phyloP scores from a whole-genome alignment of 2,797 vertebrate species.

The Mallotus villosus region DNA sequence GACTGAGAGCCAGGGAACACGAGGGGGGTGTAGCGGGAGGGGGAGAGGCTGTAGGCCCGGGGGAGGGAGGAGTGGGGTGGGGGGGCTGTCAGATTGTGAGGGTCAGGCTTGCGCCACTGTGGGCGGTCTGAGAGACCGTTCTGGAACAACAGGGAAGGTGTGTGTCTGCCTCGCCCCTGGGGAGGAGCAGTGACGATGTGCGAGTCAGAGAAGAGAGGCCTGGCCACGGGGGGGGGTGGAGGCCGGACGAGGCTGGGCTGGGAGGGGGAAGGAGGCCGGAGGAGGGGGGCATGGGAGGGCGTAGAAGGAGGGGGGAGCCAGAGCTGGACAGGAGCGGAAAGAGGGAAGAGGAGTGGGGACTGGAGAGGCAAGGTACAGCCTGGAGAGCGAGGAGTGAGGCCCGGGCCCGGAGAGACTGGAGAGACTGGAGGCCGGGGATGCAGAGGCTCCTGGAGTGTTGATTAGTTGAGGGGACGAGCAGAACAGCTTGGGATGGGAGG shows the following conservation, averaged over 20 bases:
- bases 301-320: too few species aligned
- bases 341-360: background rate
- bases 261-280: too few species aligned
- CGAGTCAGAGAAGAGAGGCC: background rate
- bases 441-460: background rate
- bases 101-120: slow-evolving; percentile 6
- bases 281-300: too few species aligned
- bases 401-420: too few species aligned
- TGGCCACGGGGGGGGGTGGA: too few species aligned
- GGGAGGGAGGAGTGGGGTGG: slow-evolving; percentile 8
- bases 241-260: background rate
- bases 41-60: slow-evolving; percentile 48
- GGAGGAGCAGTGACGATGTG: background rate
- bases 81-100: background rate
- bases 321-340: background rate
- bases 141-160: background rate
- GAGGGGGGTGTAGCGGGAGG: slow-evolving; percentile 57
- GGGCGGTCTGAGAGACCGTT: background rate
- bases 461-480: background rate
- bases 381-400: background rate
- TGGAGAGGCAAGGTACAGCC: background rate
- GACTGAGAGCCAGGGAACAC: slow-evolving; percentile 62
- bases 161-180: background rate
- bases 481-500: background rate
- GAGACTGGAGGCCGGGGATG: background rate